phyloP scores from a whole-genome alignment of 2,797 vertebrate genomes.

The Columba guinea region DNA sequence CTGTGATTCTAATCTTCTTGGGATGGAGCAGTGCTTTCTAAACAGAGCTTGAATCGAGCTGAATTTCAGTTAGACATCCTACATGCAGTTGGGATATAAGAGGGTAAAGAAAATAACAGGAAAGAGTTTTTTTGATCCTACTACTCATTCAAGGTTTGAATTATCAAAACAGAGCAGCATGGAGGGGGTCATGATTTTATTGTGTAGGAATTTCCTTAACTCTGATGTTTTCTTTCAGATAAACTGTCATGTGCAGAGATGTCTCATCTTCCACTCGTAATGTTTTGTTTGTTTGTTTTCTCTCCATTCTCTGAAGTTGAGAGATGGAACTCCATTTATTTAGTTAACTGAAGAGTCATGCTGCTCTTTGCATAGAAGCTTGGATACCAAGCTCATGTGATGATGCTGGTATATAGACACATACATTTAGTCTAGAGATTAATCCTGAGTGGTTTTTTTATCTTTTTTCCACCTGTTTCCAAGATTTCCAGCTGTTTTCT shows the following conservation, averaged over 20 bases:
- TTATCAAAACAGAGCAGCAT: not conserved
- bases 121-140: not conserved
- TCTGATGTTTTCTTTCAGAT: not conserved
- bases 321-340: not conserved
- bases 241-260: not conserved
- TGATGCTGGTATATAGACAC: not conserved
- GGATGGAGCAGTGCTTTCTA: not conserved
- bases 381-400: not conserved
- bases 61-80: not conserved
- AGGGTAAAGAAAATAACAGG: not conserved
- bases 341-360: not conserved
- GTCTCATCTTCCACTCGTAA: not conserved
- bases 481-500: too few species aligned
- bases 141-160: not conserved
- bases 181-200: not conserved
- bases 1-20: not conserved
- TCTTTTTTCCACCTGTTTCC: not conserved
- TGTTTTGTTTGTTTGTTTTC: not conserved
- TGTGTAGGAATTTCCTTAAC: not conserved
- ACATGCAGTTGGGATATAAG: not conserved
- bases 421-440: not conserved
- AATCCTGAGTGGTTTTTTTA: not conserved
- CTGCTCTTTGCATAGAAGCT: not conserved
- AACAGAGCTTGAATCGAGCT: not conserved
- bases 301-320: not conserved